Percentiles rank a stretch among this genome's conserved stretches.
phyloP scores from a whole-genome alignment of 2,113 vertebrate species.

The Nothobranchius kuhntae region DNA sequence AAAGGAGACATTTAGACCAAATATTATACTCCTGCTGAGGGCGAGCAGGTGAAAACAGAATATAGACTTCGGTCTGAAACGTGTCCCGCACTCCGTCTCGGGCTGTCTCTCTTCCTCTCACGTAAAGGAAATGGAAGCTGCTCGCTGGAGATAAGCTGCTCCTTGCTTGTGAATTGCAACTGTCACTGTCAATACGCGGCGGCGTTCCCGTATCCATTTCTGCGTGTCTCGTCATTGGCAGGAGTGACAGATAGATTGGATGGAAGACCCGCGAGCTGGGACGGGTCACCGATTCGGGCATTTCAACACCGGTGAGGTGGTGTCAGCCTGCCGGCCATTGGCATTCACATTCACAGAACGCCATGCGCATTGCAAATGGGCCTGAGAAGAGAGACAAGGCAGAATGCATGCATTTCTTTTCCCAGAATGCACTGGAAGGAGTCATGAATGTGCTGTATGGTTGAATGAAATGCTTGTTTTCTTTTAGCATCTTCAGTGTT shows the following conservation, averaged over 20 bases:
- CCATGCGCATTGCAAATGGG: constrained; percentile 38
- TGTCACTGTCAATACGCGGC: constrained; percentile 69
- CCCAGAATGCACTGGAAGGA: constrained; percentile 27
- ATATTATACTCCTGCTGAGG: constrained; percentile 43
- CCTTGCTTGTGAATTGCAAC: constrained; percentile 65
- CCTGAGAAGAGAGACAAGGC: constrained; percentile 50
- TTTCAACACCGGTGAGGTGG: constrained; percentile 45
- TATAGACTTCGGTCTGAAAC: constrained; percentile 62
- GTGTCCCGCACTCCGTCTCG: constrained; percentile 40
- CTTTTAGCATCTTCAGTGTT: neutral
- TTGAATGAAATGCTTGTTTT: constrained; percentile 4
- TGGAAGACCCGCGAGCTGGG: constrained; percentile 53
- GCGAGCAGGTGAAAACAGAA: constrained; percentile 45
- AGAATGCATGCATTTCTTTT: constrained; percentile 33
- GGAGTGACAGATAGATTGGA: constrained; percentile 75
- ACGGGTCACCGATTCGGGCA: constrained; percentile 64
- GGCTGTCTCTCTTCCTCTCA: constrained; percentile 51
- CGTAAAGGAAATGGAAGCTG: constrained; percentile 71
- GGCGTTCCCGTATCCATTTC: constrained; percentile 55
- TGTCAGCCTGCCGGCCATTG: constrained; percentile 49
- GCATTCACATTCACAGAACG: constrained; percentile 40
- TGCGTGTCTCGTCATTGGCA: constrained; percentile 62
- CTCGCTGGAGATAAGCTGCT: constrained; percentile 72
- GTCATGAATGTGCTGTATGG: neutral
- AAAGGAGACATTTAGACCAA: constrained; percentile 47